Evolutionary conservation across 2,888 invertebrate species (phyloP).

Genomic region (Synergus laeviventris): DNA sequence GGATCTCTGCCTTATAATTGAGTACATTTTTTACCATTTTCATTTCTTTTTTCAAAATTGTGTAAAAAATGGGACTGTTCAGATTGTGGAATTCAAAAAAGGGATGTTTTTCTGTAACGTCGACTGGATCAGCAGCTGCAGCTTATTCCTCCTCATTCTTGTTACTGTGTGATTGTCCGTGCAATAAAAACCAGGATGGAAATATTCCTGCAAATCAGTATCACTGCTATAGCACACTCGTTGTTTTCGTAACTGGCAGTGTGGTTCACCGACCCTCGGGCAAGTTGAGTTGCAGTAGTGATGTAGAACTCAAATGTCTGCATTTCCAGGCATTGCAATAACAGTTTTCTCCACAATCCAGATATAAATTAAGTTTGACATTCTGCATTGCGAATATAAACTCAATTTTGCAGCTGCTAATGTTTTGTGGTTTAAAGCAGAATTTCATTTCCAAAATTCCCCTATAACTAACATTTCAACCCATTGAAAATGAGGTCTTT

Average conservation of each 20-base stretch:
- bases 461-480: not conserved
- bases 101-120: not conserved
- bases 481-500: too few relatives aligned
- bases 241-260: conserved; percentile 36
- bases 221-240: conserved; percentile 26
- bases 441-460: not conserved
- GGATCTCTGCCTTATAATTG: not conserved
- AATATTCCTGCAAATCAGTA: not conserved
- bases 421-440: not conserved
- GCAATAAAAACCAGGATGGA: conserved; percentile 9
- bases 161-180: conserved; percentile 17
- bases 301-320: conserved; percentile 27
- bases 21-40: not conserved
- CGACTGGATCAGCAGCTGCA: conserved; percentile 12
- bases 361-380: not conserved
- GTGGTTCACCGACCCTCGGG: conserved; percentile 28
- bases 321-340: conserved; percentile 17
- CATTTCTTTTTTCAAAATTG: too few relatives aligned
- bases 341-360: conserved; percentile 17
- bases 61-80: not conserved
- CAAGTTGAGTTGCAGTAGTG: conserved; percentile 17
- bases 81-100: not conserved
- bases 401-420: not conserved
- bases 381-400: not conserved
- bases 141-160: not conserved